These are phyloP conservation scores for Agonopterix heracliana DNA, from an alignment of 2,888 invertebrate genomes.

Conservation along the genomic window DNA sequence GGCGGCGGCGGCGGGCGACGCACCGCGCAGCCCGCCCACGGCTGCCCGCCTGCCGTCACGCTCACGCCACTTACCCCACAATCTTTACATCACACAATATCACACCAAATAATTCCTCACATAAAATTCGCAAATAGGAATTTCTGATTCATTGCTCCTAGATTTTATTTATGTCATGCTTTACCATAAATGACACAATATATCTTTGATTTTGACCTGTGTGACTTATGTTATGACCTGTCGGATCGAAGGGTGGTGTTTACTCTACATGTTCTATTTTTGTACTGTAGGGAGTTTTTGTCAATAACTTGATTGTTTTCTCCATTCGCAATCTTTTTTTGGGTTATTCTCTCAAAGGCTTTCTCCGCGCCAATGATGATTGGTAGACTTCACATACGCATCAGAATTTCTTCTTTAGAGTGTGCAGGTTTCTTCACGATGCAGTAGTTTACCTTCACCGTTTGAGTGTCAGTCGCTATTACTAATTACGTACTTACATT, in stretches of 20 bases:
- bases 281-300: conserved; percentile 8
- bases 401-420: too few species aligned
- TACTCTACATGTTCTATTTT: conserved; percentile 25
- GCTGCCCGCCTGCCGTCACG: conserved; percentile 31
- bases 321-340: neutral
- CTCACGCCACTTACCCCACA: conserved; percentile 60
- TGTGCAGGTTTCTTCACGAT: too few species aligned
- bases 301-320: conserved; percentile 3
- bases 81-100: conserved; percentile 57
- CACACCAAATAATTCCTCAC: conserved; percentile 38
- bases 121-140: conserved; percentile 15
- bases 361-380: too few species aligned
- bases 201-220: too few species aligned
- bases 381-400: too few species aligned
- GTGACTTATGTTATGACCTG: too few species aligned
- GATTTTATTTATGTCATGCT: conserved; percentile 5
- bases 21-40: conserved; percentile 49
- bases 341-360: neutral
- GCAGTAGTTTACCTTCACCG: too few species aligned
- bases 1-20: conserved; percentile 54
- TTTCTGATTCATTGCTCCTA: conserved; percentile 1
- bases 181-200: too few species aligned
- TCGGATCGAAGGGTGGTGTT: conserved; percentile 25
- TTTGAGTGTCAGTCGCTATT: too few species aligned
- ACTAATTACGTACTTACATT: too few species aligned